phyloP scores from a whole-genome alignment of 1,140 invertebrate genomes.

The Schmidtea mediterranea region DNA sequence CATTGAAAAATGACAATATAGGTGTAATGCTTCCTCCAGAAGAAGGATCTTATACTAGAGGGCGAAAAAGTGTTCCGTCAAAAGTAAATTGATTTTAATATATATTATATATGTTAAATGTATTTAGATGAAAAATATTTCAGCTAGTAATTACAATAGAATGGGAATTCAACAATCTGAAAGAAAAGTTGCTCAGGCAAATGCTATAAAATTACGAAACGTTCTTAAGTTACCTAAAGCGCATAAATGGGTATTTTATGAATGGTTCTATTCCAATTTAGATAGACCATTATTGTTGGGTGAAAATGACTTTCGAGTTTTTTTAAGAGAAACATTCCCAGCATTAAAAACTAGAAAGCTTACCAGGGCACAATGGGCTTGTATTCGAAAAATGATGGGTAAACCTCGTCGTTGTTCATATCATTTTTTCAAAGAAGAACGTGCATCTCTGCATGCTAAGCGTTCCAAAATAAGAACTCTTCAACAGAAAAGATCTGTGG shows the following conservation, averaged over 20 bases:
- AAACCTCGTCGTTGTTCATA: constrained; percentile 62
- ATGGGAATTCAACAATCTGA: not conserved
- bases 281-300: constrained; percentile 74
- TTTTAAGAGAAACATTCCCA: constrained; percentile 72
- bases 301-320: constrained; percentile 83
- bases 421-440: constrained; percentile 80
- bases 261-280: constrained; percentile 96
- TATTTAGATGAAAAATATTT: not conserved
- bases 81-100: no score
- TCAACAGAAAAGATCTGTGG: constrained; percentile 67
- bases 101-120: no score
- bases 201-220: constrained; percentile 43
- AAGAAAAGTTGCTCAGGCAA: not conserved
- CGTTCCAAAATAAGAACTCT: constrained; percentile 65
- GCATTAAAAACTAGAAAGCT: constrained; percentile 56
- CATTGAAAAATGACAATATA: no score
- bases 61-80: no score
- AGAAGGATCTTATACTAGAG: no score
- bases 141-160: not conserved
- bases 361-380: constrained; percentile 71
- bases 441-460: constrained; percentile 58
- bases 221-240: constrained; percentile 90
- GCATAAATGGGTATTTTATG: constrained; percentile 93
- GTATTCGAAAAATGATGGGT: constrained; percentile 76
- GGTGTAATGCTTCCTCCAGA: no score